Conservation (phyloP, 2,797 vertebrate genomes). For the Myotis findleyi region DNA sequence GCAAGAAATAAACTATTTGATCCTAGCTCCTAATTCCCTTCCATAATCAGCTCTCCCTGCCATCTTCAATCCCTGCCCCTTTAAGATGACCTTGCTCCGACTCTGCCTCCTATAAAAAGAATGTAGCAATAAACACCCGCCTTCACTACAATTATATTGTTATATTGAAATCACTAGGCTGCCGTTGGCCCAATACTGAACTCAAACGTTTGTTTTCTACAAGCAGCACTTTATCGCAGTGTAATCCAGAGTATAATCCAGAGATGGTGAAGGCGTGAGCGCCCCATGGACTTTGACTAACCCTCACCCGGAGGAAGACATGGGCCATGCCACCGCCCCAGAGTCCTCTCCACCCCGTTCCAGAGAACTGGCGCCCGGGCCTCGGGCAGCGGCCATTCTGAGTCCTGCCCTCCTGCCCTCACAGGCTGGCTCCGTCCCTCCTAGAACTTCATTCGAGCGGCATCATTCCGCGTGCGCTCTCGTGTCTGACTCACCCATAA, state of each 20-base stretch:
- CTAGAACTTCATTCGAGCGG: background rate
- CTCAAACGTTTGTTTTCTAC: background rate
- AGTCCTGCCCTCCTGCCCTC: background rate
- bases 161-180: background rate
- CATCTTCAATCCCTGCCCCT: background rate
- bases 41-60: background rate
- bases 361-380: background rate
- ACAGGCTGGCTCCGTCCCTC: background rate
- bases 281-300: background rate
- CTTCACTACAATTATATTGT: background rate
- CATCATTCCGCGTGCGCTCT: background rate
- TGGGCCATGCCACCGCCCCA: background rate
- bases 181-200: background rate
- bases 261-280: background rate
- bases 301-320: background rate
- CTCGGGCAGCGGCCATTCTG: background rate
- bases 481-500: background rate
- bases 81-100: background rate
- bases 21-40: background rate
- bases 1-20: background rate
- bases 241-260: background rate
- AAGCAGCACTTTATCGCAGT: too few species aligned
- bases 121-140: fast-evolving
- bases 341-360: background rate
- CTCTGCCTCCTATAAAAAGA: background rate